phyloP scores from a whole-genome alignment of 2,797 vertebrate species.

The Tadarida brasiliensis region DNA sequence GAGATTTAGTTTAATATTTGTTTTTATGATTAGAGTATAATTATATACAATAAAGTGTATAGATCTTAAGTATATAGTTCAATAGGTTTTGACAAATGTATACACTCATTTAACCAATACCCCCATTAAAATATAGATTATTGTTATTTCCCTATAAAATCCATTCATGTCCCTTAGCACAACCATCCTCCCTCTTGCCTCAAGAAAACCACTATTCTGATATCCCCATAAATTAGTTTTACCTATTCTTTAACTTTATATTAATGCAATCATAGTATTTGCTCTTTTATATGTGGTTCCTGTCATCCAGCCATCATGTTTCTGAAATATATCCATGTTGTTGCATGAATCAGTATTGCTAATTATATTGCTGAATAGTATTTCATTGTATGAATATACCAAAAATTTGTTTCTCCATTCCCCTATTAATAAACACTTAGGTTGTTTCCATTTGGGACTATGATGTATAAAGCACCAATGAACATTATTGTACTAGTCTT shows the following conservation, averaged over 20 bases:
- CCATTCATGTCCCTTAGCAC: background rate
- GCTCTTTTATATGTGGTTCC: background rate
- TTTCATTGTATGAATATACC: background rate
- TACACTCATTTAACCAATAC: background rate
- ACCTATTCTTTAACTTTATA: constrained; percentile 33
- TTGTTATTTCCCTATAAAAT: background rate
- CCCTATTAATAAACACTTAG: background rate
- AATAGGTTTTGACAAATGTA: background rate
- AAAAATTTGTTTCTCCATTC: constrained; percentile 9
- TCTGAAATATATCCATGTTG: constrained; percentile 36
- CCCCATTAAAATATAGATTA: background rate
- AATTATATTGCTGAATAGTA: constrained; percentile 26
- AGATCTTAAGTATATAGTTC: background rate
- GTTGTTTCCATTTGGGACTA: constrained; percentile 12
- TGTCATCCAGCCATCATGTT: constrained; percentile 9
- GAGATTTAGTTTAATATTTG: constrained; percentile 6
- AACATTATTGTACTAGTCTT: background rate
- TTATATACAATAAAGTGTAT: background rate
- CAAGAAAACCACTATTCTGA: background rate
- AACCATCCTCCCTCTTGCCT: background rate
- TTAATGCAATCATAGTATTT: constrained; percentile 23
- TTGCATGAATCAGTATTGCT: background rate
- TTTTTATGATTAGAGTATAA: constrained; percentile 2
- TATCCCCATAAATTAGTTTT: constrained; percentile 21
- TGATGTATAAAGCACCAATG: constrained; percentile 29